A percentile compares a stretch with the other conserved stretches of the same genome.
phyloP scores from a whole-genome alignment of 2,113 vertebrate genomes.

The Grallaria varia region DNA sequence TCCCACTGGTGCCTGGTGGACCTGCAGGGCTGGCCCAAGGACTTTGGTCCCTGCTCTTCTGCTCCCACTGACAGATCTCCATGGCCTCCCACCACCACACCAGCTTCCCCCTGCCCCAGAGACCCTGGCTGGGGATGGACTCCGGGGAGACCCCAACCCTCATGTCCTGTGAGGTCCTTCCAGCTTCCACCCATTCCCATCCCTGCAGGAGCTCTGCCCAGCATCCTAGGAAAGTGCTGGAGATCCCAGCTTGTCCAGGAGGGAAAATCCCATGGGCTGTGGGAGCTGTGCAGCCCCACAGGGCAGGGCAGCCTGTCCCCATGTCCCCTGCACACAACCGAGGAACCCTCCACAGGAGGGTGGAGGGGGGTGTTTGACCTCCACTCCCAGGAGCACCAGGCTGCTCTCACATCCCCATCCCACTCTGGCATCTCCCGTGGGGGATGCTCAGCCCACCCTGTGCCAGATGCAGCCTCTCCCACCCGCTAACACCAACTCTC shows the following conservation, averaged over 20 bases:
- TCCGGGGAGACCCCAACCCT: neutral
- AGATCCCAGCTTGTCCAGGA: neutral
- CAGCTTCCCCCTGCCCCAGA: neutral
- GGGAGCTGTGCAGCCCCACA: neutral
- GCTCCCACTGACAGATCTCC: neutral
- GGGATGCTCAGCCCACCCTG: neutral
- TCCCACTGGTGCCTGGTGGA: fast-evolving
- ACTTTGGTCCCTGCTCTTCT: neutral
- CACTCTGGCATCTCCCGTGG: fast-evolving
- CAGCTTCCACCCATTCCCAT: neutral
- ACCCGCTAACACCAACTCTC: neutral
- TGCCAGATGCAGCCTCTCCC: neutral
- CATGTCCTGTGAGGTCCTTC: neutral
- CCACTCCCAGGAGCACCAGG: fast-evolving
- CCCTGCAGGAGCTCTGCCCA: neutral
- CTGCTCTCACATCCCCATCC: neutral
- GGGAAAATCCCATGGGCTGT: neutral
- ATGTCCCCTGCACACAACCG: neutral
- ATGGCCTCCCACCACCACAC: neutral
- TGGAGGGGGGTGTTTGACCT: neutral
- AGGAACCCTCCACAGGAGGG: fast-evolving
- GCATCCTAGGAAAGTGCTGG: neutral
- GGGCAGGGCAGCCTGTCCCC: neutral
- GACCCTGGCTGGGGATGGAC: fast-evolving
- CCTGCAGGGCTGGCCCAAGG: neutral